Base-by-base conservation (phyloP, 2,888 invertebrate species). In the Mongoloraphidia duomilia region DNA sequence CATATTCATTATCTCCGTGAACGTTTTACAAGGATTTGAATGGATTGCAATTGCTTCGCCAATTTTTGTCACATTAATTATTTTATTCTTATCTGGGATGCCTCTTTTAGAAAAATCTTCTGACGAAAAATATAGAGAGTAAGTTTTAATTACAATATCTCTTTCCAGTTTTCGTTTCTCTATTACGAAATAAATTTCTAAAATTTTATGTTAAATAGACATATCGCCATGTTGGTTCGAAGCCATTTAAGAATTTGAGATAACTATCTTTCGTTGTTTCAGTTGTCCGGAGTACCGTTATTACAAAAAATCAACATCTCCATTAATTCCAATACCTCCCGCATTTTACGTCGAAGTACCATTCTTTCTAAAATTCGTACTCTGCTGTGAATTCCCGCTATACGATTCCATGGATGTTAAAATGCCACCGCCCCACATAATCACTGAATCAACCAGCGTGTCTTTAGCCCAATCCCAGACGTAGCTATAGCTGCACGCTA, bases 51-150 rank as follows among this genome's bases (percentile, higher is more conserved):
- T 90, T 57, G 73, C 89, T 57, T 91, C 90, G 12, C 92, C 92
- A 8, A 70, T 92, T 50, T 93, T 93, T 66, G 91, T 88, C 17
- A 84, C 84, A 12, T 69, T 86, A 56, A 91, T 92, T 54, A 85
- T 93, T 60, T 71, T 93, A 47, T 92, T 92, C 69, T 74, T 93
- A 59, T 92, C 91, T 49, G 93, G 93, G 45, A 89, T 93, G 66
- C 93, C 93, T 26, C 69, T 90, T 52, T 73, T 91, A 54, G 93
- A 93, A 70, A 79, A 84, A 64, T 83, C 85, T 54, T 81, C 91
- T 43, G 92, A 93, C 68, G 87, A 90, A 62, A 83, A 88, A 70
- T 92, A 88, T 62, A 78, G 84, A 74, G 86, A 87, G 85, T 82
- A 67, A 75, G 79, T 71, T 51, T 43, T 13, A 48, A 41, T 43